Evolutionary conservation across 2,113 vertebrate species (phyloP).

Genomic region (Vidua macroura): DNA sequence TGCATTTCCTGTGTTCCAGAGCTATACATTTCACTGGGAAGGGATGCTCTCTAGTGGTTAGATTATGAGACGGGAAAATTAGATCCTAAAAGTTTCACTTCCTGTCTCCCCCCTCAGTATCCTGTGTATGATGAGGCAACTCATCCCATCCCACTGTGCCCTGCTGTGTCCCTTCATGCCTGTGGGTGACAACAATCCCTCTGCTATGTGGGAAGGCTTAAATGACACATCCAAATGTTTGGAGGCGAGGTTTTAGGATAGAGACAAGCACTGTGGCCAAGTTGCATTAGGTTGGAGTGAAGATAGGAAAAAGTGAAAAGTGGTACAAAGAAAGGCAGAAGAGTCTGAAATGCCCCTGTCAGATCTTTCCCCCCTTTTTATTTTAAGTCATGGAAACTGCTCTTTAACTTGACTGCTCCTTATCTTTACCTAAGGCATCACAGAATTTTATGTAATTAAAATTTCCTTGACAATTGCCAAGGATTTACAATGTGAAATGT

Average conservation of each 20-base stretch:
- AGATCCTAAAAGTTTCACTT: neutral
- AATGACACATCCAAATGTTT: neutral
- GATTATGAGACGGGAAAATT: neutral
- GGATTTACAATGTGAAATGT: constrained; percentile 77
- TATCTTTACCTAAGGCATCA: constrained; percentile 35
- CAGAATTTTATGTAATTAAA: constrained; percentile 62
- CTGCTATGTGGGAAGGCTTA: neutral
- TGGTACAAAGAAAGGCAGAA: neutral
- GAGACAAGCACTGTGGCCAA: neutral
- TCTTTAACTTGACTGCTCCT: constrained; percentile 23
- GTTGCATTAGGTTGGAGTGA: neutral
- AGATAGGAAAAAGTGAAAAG: neutral
- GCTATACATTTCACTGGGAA: constrained; percentile 44
- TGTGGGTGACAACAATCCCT: neutral
- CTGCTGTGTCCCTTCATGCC: neutral
- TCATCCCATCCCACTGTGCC: neutral
- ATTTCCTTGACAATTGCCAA: constrained; percentile 65
- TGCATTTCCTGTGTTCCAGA: constrained; percentile 30
- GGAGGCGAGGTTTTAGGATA: neutral
- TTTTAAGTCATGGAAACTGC: neutral
- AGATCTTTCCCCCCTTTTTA: neutral
- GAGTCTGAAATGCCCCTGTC: neutral
- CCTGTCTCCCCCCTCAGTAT: neutral
- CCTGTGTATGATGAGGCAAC: neutral
- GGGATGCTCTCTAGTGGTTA: constrained; percentile 68